Evolutionary conservation across 2,113 vertebrate genomes (phyloP).

Genomic region (Cricetomys ansorgei): DNA sequence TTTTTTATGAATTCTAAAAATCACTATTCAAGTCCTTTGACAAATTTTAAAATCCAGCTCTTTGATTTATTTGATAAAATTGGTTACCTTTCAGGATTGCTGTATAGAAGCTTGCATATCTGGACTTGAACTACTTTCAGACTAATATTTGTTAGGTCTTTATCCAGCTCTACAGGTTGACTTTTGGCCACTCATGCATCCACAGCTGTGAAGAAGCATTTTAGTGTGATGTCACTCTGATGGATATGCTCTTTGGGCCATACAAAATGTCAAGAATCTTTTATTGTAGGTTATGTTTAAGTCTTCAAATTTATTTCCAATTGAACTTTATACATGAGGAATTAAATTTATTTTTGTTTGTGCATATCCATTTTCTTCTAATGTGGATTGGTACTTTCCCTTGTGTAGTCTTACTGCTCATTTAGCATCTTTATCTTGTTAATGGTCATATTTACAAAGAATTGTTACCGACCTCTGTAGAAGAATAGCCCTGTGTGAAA

Average conservation of each 20-base stretch:
- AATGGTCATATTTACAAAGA: neutral
- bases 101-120: too few relatives aligned
- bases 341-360: neutral
- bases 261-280: neutral
- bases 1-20: neutral
- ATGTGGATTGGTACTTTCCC: fast-evolving
- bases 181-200: neutral
- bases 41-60: neutral
- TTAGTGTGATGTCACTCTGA: neutral
- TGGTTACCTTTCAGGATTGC: neutral
- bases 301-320: neutral
- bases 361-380: neutral
- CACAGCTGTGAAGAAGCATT: neutral
- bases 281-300: neutral
- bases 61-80: neutral
- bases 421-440: neutral
- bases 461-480: neutral
- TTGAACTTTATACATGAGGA: neutral
- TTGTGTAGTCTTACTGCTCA: too few relatives aligned
- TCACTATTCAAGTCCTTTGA: neutral
- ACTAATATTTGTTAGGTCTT: neutral
- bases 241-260: neutral
- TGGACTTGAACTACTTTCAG: neutral
- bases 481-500: too few relatives aligned
- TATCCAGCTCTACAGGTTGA: neutral